Evolutionary conservation across 2,113 vertebrate genomes (phyloP).

Genomic region (Lucifuga dentata): DNA sequence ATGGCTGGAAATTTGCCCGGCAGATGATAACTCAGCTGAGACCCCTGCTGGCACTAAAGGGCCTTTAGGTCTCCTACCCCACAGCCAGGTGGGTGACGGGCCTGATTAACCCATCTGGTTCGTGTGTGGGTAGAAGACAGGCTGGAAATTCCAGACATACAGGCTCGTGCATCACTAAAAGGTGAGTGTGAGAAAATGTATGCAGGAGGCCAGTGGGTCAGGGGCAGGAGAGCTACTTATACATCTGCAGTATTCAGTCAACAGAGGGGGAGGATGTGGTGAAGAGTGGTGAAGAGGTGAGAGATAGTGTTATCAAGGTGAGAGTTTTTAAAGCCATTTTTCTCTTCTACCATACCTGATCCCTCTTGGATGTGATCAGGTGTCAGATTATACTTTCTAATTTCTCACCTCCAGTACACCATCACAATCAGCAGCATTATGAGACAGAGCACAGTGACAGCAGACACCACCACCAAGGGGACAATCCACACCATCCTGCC

Average conservation of each 20-base stretch:
- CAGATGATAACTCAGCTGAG: conserved; percentile 81
- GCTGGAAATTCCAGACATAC: conserved; percentile 34
- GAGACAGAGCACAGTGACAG: conserved; percentile 96
- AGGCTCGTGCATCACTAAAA: background rate
- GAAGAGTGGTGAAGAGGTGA: too few relatives aligned
- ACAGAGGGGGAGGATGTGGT: background rate
- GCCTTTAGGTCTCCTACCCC: conserved; percentile 54
- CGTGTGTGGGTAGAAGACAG: conserved; percentile 9
- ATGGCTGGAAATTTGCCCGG: conserved; percentile 69
- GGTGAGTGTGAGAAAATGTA: conserved; percentile 10
- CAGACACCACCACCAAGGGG: conserved; percentile 95
- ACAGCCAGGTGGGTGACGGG: conserved; percentile 54
- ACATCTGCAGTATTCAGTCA: background rate
- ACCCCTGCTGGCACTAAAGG: conserved; percentile 52
- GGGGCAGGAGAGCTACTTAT: conserved; percentile 5
- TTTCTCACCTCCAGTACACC: conserved; percentile 96
- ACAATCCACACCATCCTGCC: conserved; percentile 97
- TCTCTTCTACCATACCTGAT: background rate
- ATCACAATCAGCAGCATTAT: conserved; percentile 95
- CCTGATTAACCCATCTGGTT: conserved; percentile 5
- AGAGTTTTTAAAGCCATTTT: background rate
- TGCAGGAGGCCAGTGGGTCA: conserved; percentile 8
- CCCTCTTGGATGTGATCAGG: background rate
- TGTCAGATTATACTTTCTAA: background rate
- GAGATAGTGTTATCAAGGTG: too few relatives aligned